A percentile compares a stretch with the other conserved stretches of the same genome.
phyloP scores from a whole-genome alignment of 2,113 vertebrate species.

The Pristiophorus japonicus region DNA sequence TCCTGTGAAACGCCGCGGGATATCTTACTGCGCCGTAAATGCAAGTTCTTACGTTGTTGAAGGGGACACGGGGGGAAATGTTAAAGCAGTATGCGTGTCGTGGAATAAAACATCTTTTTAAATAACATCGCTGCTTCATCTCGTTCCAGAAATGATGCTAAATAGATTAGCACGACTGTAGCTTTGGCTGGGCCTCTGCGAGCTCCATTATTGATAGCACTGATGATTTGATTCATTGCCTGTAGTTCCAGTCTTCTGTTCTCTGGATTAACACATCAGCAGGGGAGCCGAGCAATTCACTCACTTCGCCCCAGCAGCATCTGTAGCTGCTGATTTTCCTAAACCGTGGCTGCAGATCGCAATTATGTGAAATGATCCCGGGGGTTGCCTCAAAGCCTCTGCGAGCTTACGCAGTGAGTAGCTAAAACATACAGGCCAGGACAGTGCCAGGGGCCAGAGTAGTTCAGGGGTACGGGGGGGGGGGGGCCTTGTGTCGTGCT shows the following conservation, averaged over 20 bases:
- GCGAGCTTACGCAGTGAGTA: neutral
- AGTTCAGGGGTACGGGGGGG: too few species aligned
- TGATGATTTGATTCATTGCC: constrained; percentile 28
- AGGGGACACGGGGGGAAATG: neutral
- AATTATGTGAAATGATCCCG: neutral
- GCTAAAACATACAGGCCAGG: neutral
- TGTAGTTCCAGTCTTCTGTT: constrained; percentile 13
- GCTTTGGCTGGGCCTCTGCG: neutral
- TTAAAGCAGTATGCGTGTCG: neutral
- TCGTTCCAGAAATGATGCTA: neutral
- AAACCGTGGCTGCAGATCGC: neutral
- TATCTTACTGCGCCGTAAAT: neutral
- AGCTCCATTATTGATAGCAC: constrained; percentile 2
- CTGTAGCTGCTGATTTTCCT: constrained; percentile 15
- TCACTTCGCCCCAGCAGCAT: neutral
- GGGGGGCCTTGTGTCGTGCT: too few species aligned
- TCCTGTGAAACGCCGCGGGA: neutral
- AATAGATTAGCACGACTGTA: neutral
- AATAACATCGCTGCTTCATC: neutral
- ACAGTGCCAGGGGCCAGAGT: neutral
- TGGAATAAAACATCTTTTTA: constrained; percentile 10
- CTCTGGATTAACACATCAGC: constrained; percentile 22
- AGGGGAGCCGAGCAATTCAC: neutral
- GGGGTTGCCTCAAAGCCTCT: neutral
- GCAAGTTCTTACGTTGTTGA: neutral